These are phyloP conservation scores for Platycercus adscitus DNA, from an alignment of 2,113 vertebrate genomes.

Conservation along the genomic window DNA sequence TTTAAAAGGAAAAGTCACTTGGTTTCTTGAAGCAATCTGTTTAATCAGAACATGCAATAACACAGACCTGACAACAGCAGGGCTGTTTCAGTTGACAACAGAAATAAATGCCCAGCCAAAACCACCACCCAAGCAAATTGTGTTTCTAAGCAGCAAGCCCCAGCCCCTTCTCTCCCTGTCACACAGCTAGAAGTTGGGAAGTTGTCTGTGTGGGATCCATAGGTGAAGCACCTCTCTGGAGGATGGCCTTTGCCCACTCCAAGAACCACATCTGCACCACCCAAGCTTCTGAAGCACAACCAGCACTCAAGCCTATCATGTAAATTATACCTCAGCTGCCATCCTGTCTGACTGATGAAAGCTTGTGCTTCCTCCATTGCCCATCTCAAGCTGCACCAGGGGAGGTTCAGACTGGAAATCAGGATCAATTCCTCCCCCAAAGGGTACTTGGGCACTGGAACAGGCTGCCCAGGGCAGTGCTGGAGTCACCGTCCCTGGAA, in stretches of 20 bases:
- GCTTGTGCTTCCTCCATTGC: not conserved
- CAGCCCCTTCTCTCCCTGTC: not conserved
- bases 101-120: not conserved
- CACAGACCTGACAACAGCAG: not conserved
- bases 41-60: not conserved
- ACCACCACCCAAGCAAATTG: fast-evolving
- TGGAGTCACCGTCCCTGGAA: not conserved
- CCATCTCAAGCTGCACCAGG: not conserved
- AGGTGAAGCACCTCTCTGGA: not conserved
- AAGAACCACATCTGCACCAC: not conserved
- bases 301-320: not conserved
- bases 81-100: not conserved
- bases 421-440: not conserved
- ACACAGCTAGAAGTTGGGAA: not conserved
- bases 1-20: not conserved
- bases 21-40: not conserved
- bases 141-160: not conserved
- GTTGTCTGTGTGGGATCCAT: not conserved
- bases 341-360: not conserved
- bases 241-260: not conserved
- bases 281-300: not conserved
- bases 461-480: not conserved
- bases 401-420: not conserved
- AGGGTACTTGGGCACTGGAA: not conserved
- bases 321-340: not conserved